A percentile compares a stretch with the other conserved stretches of the same genome.
Evolutionary conservation across 2,888 invertebrate genomes (phyloP).

Genomic region (Catocala fraxini): DNA sequence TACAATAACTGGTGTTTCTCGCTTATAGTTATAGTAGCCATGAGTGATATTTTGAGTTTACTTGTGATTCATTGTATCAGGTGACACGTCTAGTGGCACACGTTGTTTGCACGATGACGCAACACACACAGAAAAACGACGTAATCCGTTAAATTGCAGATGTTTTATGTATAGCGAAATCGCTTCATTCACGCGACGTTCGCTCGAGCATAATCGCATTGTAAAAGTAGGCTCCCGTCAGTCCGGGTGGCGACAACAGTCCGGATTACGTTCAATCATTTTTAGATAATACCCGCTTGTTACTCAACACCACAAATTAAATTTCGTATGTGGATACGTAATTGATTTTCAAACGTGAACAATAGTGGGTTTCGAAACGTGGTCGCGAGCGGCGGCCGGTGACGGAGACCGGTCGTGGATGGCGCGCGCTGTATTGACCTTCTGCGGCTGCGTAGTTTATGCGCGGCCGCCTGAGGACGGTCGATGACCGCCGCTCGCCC

Average conservation of each 20-base stretch:
- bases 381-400: constrained; percentile 27
- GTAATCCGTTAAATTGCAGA: constrained; percentile 37
- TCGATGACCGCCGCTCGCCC: constrained; percentile 80
- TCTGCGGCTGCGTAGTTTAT: constrained; percentile 85
- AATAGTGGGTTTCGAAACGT: constrained; percentile 76
- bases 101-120: constrained; percentile 39
- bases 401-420: constrained; percentile 55
- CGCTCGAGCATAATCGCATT: constrained; percentile 35
- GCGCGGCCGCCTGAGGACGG: constrained; percentile 84
- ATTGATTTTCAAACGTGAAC: constrained; percentile 78
- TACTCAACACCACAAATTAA: constrained; percentile 73
- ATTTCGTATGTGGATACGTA: constrained; percentile 71
- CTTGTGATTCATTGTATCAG: constrained; percentile 46
- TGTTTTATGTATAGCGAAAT: constrained; percentile 36
- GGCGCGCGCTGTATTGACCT: constrained; percentile 81
- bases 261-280: constrained; percentile 62
- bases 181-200: constrained; percentile 44
- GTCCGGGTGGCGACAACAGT: constrained; percentile 58
- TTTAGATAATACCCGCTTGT: constrained; percentile 66
- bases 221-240: constrained; percentile 35
- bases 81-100: constrained; percentile 38
- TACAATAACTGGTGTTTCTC: constrained; percentile 14
- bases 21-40: constrained; percentile 18
- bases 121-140: constrained; percentile 39
- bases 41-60: constrained; percentile 30